Percentiles rank a stretch among this genome's conserved stretches.
Evolutionary conservation across 1,140 invertebrate genomes (phyloP).

Genomic region (Sitobion miscanthi): DNA sequence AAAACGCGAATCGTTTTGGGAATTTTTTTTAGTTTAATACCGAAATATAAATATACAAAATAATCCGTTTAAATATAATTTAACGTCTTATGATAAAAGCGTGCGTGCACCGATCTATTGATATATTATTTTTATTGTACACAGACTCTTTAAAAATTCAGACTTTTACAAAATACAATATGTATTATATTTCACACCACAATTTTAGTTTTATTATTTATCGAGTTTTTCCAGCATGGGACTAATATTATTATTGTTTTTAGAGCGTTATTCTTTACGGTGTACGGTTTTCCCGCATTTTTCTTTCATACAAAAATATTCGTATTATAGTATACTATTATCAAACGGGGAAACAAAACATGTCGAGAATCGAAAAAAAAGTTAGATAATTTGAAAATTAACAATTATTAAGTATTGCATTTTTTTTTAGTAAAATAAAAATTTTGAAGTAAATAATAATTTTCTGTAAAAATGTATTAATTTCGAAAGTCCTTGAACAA

Average conservation of each 20-base stretch:
- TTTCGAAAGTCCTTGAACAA: not conserved
- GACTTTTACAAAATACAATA: not conserved
- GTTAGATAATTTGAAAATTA: not conserved
- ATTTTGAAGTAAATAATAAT: not conserved
- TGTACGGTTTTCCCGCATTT: not conserved
- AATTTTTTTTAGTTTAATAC: not conserved
- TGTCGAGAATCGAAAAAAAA: not conserved
- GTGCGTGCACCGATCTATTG: not conserved
- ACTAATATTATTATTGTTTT: not conserved
- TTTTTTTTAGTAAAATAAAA: not conserved
- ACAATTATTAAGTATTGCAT: too few relatives aligned
- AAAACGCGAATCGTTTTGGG: not conserved
- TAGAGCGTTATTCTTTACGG: not conserved
- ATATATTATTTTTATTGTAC: not conserved
- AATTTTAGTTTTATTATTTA: not conserved
- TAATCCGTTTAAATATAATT: not conserved
- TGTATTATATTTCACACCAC: not conserved
- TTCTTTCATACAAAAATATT: not conserved
- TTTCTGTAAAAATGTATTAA: not conserved
- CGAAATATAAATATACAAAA: not conserved
- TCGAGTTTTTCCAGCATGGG: not conserved
- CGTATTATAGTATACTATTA: not conserved
- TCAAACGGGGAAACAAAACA: not conserved
- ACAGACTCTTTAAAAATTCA: not conserved
- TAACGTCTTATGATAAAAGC: not conserved